Evolutionary conservation across 1,140 invertebrate species (phyloP), one percentile per base, ranked within the genome.

Genomic region (Maconellicoccus hirsutus): DNA sequence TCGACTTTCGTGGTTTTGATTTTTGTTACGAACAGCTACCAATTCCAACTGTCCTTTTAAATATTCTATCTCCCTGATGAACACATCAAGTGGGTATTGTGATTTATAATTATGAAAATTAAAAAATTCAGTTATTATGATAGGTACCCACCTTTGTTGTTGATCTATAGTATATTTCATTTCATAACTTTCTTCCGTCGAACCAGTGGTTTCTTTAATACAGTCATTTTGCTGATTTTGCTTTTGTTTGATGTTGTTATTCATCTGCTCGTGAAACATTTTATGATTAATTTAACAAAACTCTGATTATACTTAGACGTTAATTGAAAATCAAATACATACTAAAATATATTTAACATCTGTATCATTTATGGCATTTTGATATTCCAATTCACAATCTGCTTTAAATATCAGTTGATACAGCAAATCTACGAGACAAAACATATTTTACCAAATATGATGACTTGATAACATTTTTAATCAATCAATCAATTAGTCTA

Each of bases 301-400:
- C 3, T 19, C 3, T 52, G 2, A 52, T 52, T 8, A 16, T 52
- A 8, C 16, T 8, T 8, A 52, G 42, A 19, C 6, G n/a, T 52
- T 14, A 19, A 52, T 16, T 3, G n/a, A 8, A 2, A 52, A 52
- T 52, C n/a, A n/a, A 59, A 66, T 26, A 66, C 61, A 3, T 26
- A 66, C 61, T 66, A 66, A 66, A 66, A 66, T 66, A 66, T 23
- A 66, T 66, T 66, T 66, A 23, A 66, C 61, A 19, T 66, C 61
- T 26, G 21, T 10, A 26, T 66, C 61, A 10, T 25, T 66, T 4
- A 66, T 66, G 22, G 61, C 22, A 25, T 66, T 66, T 25, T 66
- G 21, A 66, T 66, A 66, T 16, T 66, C 61, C 4, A 66, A 6
- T 6, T 66, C 61, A 16, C 61, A 23, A 26, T 26, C 61, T 16